A percentile compares a stretch with the other conserved stretches of the same genome.
Evolutionary conservation across 2,888 invertebrate genomes (phyloP).

Genomic region (Acanthacorydalis orientalis): DNA sequence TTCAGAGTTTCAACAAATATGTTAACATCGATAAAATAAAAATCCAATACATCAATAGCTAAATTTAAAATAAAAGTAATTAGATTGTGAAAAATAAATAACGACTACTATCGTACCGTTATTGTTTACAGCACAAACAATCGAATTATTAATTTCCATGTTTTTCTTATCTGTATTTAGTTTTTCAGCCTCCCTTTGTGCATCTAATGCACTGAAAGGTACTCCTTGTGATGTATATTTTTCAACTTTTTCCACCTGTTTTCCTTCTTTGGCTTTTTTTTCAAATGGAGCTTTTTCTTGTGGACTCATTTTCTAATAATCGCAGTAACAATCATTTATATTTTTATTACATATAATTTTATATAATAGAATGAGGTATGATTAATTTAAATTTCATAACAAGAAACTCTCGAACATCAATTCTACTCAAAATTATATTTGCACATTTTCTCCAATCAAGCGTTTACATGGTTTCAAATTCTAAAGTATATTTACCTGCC

Average conservation of each 20-base stretch:
- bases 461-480: too few species aligned
- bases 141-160: slow-evolving; percentile 12
- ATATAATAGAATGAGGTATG: background rate
- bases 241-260: slow-evolving; percentile 7
- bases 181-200: slow-evolving; percentile 9
- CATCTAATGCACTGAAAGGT: slow-evolving; percentile 12
- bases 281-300: slow-evolving; percentile 14
- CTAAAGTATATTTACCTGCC: slow-evolving; percentile 16
- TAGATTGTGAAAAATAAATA: too few species aligned
- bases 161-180: slow-evolving; percentile 15
- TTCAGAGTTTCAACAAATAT: slow-evolving; percentile 17
- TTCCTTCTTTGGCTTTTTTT: slow-evolving; percentile 15
- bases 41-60: slow-evolving; percentile 16
- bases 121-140: slow-evolving; percentile 7
- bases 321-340: background rate
- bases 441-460: too few species aligned
- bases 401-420: background rate
- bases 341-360: too few species aligned
- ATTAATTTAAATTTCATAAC: background rate
- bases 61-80: slow-evolving; percentile 6
- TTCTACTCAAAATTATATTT: too few species aligned
- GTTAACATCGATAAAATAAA: slow-evolving; percentile 23
- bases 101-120: background rate
- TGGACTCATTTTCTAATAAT: slow-evolving; percentile 10
- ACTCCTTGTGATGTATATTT: slow-evolving; percentile 20